Conservation (phyloP, 2,888 invertebrate species). For the Archips xylosteana region DNA sequence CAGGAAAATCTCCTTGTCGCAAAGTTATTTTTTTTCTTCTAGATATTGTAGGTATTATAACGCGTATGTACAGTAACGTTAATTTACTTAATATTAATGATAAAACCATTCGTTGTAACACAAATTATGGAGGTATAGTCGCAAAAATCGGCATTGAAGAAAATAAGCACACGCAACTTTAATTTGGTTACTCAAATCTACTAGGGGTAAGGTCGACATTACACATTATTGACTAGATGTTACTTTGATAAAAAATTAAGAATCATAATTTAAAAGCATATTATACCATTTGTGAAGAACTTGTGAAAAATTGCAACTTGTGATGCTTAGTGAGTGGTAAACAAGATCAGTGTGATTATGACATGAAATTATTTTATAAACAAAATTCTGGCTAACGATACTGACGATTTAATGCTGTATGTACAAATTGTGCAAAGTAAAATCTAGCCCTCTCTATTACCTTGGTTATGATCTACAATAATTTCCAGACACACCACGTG, state of each 20-base stretch:
- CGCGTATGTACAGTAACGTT: no score
- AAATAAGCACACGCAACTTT: not conserved
- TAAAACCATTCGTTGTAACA: not conserved
- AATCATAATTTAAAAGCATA: not conserved
- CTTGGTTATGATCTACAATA: conserved; percentile 3
- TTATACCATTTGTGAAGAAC: not conserved
- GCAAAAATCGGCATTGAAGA: not conserved
- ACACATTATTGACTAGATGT: not conserved
- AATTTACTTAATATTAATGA: no score
- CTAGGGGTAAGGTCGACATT: not conserved
- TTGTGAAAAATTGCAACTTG: not conserved
- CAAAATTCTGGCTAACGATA: not conserved
- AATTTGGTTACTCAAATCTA: not conserved
- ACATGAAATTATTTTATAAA: not conserved
- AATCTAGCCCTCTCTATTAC: not conserved
- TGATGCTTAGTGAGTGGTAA: not conserved
- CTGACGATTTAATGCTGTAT: not conserved
- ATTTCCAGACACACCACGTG: conserved; percentile 30
- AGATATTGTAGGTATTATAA: no score
- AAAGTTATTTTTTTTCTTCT: no score
- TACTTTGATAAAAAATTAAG: not conserved
- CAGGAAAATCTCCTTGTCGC: no score
- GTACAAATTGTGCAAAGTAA: conserved; percentile 12
- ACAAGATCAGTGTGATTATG: not conserved
- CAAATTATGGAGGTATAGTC: not conserved